A percentile compares a stretch with the other conserved stretches of the same genome.
Conservation (phyloP, 2,113 vertebrate genomes). For the Reinhardtius hippoglossoides region DNA sequence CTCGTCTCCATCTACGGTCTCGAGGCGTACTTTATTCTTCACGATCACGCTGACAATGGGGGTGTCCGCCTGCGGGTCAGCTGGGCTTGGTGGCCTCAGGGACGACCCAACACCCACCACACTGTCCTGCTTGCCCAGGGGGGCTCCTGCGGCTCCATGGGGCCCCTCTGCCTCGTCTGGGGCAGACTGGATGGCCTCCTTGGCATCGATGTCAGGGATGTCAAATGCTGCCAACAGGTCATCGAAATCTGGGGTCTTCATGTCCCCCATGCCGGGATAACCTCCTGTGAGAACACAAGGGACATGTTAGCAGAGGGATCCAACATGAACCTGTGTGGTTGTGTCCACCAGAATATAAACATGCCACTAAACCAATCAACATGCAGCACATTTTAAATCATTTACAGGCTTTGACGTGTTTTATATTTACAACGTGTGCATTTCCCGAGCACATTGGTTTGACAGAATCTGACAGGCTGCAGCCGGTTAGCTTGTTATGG, state of each 20-base stretch:
- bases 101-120: constrained; percentile 76
- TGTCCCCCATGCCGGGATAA: constrained; percentile 91
- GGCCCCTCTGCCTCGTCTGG: constrained; percentile 86
- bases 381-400: not conserved
- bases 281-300: constrained; percentile 68
- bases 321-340: not conserved
- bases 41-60: constrained; percentile 93
- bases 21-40: constrained; percentile 91
- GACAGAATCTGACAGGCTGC: not conserved
- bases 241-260: constrained; percentile 97
- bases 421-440: not conserved
- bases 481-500: constrained; percentile 27
- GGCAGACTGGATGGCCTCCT: constrained; percentile 91
- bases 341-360: not conserved
- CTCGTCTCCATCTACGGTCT: constrained; percentile 80
- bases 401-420: not conserved
- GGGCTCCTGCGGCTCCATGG: constrained; percentile 70
- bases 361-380: not conserved
- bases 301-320: not conserved
- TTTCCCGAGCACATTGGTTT: not conserved
- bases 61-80: constrained; percentile 81
- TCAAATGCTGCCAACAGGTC: constrained; percentile 96
- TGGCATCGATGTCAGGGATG: constrained; percentile 94
- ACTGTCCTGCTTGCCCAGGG: constrained; percentile 71
- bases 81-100: constrained; percentile 71